Evolutionary conservation across 1,140 invertebrate genomes (phyloP).

Genomic region (Papilio polytes): DNA sequence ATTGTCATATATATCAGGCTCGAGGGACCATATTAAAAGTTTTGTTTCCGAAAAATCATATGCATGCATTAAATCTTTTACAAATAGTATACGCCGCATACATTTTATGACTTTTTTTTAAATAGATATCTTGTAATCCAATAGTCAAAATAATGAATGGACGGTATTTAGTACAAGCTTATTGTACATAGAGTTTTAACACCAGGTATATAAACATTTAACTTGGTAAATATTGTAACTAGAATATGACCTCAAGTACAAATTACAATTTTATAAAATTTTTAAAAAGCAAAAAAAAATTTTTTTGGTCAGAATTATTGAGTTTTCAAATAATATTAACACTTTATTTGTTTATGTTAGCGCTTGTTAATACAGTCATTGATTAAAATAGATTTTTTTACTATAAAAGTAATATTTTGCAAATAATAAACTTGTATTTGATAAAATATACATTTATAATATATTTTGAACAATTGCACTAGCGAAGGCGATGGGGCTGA

Average conservation of each 20-base stretch:
- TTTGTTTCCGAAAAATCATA: not conserved
- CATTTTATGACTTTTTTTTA: not conserved
- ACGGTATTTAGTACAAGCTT: slow-evolving; percentile 21
- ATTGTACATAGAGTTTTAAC: slow-evolving; percentile 28
- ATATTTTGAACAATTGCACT: slow-evolving; percentile 55
- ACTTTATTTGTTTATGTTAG: not conserved
- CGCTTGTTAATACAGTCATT: not conserved
- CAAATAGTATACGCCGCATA: not conserved
- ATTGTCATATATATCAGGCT: slow-evolving; percentile 1
- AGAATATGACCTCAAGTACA: not conserved
- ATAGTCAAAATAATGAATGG: slow-evolving; percentile 19
- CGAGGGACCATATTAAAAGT: not conserved
- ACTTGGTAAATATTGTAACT: slow-evolving; percentile 6
- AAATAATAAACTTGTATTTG: slow-evolving; percentile 23
- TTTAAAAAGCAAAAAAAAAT: not conserved
- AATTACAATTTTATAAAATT: not conserved
- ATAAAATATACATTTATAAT: slow-evolving; percentile 28
- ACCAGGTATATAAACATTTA: slow-evolving; percentile 14
- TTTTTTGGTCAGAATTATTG: not conserved
- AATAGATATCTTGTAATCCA: not conserved
- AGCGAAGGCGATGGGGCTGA: slow-evolving; percentile 52
- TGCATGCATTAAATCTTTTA: not conserved
- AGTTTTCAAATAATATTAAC: not conserved
- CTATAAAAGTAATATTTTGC: not conserved
- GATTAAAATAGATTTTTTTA: not conserved